phyloP scores from a whole-genome alignment of 2,888 invertebrate species.

The Yponomeuta evonymella region DNA sequence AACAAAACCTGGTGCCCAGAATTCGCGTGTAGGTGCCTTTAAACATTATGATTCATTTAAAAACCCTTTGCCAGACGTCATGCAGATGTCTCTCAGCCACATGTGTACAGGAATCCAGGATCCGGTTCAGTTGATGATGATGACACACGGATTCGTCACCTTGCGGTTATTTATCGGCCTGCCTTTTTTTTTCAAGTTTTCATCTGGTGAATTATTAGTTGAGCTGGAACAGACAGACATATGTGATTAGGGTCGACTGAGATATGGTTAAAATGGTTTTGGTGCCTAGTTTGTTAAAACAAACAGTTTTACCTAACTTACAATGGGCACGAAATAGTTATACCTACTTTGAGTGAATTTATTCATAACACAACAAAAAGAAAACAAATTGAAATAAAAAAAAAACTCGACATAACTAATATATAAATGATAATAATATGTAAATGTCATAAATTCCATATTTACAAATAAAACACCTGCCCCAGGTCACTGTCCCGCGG shows the following conservation, averaged over 20 bases:
- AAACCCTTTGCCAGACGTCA: neutral
- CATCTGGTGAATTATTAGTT: neutral
- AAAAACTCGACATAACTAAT: too few species aligned
- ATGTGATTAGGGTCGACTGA: neutral
- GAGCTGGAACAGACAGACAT: neutral
- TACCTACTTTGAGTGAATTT: too few species aligned
- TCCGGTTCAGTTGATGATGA: neutral
- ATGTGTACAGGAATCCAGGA: constrained; percentile 13
- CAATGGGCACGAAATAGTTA: too few species aligned
- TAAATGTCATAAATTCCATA: too few species aligned
- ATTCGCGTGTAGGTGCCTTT: neutral
- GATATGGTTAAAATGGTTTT: neutral
- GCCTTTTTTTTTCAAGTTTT: neutral
- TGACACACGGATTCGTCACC: constrained; percentile 20
- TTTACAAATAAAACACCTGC: too few species aligned
- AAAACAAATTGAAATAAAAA: too few species aligned
- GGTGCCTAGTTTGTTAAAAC: too few species aligned
- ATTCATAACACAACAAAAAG: too few species aligned
- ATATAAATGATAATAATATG: too few species aligned
- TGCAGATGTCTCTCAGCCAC: constrained; percentile 5
- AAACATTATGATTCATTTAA: constrained; percentile 25
- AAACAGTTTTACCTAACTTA: too few species aligned
- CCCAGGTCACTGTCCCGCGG: too few species aligned
- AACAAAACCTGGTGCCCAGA: neutral
- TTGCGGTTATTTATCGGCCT: neutral